A percentile compares a stretch with the other conserved stretches of the same genome.
Conservation (phyloP, 1,140 invertebrate species). For the Drosophila mauritiana region DNA sequence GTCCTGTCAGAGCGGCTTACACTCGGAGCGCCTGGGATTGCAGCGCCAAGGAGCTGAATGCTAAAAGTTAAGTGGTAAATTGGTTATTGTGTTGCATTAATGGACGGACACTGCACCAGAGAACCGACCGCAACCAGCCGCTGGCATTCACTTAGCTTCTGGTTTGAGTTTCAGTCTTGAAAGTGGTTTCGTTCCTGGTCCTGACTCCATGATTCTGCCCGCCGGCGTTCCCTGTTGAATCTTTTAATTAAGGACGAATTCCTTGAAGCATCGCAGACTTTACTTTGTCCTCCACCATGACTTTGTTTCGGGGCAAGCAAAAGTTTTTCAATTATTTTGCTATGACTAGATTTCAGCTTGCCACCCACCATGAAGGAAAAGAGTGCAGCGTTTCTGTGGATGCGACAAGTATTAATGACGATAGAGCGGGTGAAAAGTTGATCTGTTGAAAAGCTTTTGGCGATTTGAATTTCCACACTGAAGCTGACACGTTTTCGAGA, state of each 20-base stretch:
- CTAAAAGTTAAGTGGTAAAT: slow-evolving; percentile 71
- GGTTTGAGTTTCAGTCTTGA: background rate
- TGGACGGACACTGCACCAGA: slow-evolving; percentile 35
- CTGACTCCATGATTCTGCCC: slow-evolving; percentile 12
- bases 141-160: slow-evolving; percentile 15
- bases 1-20: slow-evolving; percentile 40
- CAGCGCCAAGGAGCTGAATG: slow-evolving; percentile 48
- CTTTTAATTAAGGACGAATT: slow-evolving; percentile 68
- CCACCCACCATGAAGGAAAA: slow-evolving; percentile 20
- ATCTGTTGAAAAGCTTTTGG: slow-evolving; percentile 11
- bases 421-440: slow-evolving; percentile 11
- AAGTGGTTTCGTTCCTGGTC: background rate
- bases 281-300: slow-evolving; percentile 15
- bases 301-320: slow-evolving; percentile 25
- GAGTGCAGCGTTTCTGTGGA: slow-evolving; percentile 35
- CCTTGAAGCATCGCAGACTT: slow-evolving; percentile 41
- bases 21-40: slow-evolving; percentile 36
- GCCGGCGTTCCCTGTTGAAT: slow-evolving; percentile 36
- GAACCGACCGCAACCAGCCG: slow-evolving; percentile 7
- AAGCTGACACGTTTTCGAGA: slow-evolving; percentile 23
- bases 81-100: slow-evolving; percentile 72
- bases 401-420: slow-evolving; percentile 68
- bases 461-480: slow-evolving; percentile 28
- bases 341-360: slow-evolving; percentile 58
- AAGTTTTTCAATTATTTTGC: slow-evolving; percentile 78